Percentiles rank a stretch among this genome's conserved stretches.
These are phyloP conservation scores for Ophioderma brevispina DNA, from an alignment of 35 echinoderm and acorn worm genomes.

Conservation along the genomic window DNA sequence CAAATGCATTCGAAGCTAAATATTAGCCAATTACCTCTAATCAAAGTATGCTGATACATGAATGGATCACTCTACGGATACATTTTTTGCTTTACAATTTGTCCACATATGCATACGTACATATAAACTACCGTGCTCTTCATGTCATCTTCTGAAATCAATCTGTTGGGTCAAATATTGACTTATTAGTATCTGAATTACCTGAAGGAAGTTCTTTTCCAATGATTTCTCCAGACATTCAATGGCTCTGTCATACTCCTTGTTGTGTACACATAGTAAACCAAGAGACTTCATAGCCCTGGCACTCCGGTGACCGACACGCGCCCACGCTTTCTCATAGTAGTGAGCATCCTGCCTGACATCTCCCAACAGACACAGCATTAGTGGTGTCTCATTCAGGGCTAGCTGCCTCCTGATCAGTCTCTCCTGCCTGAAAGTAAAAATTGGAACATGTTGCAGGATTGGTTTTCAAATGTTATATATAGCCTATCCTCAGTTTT, in stretches of 20 bases:
- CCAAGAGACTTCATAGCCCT: slow-evolving; percentile 88
- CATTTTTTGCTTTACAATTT: too few relatives aligned
- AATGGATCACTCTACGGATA: too few relatives aligned
- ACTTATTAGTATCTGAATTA: background rate
- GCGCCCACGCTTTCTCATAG: slow-evolving; percentile 91
- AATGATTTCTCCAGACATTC: slow-evolving; percentile 90
- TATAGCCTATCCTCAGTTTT: too few relatives aligned
- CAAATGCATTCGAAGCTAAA: too few relatives aligned
- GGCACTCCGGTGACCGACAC: slow-evolving; percentile 73
- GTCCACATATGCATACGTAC: too few relatives aligned
- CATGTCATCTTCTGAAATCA: too few relatives aligned
- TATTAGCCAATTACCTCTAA: too few relatives aligned
- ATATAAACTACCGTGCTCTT: too few relatives aligned
- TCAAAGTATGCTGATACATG: too few relatives aligned
- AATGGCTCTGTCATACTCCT: slow-evolving; percentile 87
- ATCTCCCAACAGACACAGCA: slow-evolving; percentile 92
- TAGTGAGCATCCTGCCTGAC: slow-evolving; percentile 77
- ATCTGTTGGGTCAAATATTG: too few relatives aligned
- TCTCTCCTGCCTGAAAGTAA: slow-evolving; percentile 62
- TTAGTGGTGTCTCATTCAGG: slow-evolving; percentile 72
- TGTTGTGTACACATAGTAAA: slow-evolving; percentile 56
- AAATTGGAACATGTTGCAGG: too few relatives aligned
- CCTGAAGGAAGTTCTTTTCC: slow-evolving; percentile 81
- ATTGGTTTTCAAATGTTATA: too few relatives aligned
- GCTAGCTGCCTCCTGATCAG: slow-evolving; percentile 76